Percentiles rank a stretch among this genome's conserved stretches.
These are phyloP conservation scores for Ibycter americanus DNA, from an alignment of 2,797 vertebrate species.

Conservation along the genomic window DNA sequence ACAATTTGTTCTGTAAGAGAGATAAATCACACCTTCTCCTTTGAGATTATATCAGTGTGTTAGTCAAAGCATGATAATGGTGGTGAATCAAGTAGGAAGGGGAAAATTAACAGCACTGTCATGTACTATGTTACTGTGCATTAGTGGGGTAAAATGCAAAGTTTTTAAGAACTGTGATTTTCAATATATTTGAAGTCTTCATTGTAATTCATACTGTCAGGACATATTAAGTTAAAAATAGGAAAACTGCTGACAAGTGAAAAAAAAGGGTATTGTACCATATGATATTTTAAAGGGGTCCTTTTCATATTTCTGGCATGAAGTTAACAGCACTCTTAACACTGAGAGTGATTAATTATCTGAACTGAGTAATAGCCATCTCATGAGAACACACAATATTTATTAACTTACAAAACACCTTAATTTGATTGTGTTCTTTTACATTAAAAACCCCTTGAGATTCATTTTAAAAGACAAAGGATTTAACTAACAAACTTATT, in stretches of 20 bases:
- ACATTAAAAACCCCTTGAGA: not conserved
- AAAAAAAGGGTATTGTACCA: not conserved
- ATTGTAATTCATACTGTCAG: not conserved
- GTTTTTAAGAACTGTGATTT: not conserved
- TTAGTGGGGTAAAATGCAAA: not conserved
- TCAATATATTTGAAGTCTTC: not conserved
- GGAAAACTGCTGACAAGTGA: not conserved
- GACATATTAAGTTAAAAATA: not conserved
- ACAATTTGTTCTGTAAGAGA: not conserved
- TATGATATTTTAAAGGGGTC: not conserved
- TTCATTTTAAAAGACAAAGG: not conserved
- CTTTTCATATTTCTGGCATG: not conserved
- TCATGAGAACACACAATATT: not conserved
- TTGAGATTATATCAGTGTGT: not conserved
- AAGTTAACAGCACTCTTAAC: not conserved
- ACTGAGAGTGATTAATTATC: not conserved
- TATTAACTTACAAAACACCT: not conserved
- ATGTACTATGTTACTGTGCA: not conserved
- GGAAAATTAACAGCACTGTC: not conserved
- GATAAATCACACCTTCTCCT: slow-evolving; percentile 36
- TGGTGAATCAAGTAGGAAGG: not conserved
- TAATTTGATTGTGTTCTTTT: not conserved
- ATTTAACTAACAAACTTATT: not conserved
- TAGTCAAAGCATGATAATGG: not conserved
- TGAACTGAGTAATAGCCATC: not conserved